phyloP scores from a whole-genome alignment of 2,888 invertebrate genomes.

The Anodontia alba region DNA sequence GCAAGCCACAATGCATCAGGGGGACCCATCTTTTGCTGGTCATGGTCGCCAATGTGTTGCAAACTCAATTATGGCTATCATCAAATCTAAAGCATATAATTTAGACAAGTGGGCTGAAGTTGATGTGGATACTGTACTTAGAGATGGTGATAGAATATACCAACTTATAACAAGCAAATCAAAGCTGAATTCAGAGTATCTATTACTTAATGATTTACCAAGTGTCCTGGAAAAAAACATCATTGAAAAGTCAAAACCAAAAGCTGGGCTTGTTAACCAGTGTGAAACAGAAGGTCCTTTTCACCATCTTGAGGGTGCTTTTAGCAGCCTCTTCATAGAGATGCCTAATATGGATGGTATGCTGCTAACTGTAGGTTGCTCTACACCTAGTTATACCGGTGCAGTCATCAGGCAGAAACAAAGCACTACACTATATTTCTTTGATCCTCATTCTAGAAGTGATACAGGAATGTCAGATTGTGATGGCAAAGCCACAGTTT shows the following conservation, averaged over 20 bases:
- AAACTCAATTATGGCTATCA: not conserved
- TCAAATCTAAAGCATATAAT: not conserved
- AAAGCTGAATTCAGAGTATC: not conserved
- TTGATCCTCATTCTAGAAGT: not conserved
- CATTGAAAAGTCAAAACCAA: not conserved
- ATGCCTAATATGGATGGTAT: not conserved
- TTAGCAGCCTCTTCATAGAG: not conserved
- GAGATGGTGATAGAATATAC: not conserved
- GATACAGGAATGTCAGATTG: not conserved
- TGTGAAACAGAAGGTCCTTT: not conserved
- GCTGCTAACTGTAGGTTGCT: not conserved
- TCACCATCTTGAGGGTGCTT: not conserved
- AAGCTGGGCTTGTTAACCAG: not conserved
- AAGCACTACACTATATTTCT: not conserved
- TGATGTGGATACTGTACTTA: not conserved
- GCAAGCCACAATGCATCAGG: not conserved
- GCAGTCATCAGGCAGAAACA: not conserved
- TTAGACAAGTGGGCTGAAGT: not conserved
- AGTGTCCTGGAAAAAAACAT: not conserved
- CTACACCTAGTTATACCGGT: not conserved
- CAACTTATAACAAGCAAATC: not conserved
- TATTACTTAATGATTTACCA: constrained; percentile 1
- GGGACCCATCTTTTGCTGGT: not conserved
- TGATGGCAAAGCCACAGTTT: not conserved
- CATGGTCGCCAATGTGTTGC: not conserved